Conservation (phyloP, 2,113 vertebrate genomes). For the Scatophagus argus region DNA sequence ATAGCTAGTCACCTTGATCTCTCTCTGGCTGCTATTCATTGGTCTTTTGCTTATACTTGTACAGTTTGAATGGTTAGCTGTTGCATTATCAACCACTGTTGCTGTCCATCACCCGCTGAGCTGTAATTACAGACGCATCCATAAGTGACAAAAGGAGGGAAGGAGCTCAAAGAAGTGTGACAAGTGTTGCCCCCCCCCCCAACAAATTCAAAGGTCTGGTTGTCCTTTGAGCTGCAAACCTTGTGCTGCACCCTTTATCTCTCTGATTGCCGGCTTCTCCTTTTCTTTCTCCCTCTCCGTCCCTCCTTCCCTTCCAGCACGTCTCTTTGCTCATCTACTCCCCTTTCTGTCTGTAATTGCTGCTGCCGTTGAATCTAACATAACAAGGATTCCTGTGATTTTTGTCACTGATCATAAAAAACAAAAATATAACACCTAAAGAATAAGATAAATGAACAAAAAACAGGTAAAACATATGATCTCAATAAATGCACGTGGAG, state of each 20-base stretch:
- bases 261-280: constrained; percentile 8
- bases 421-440: constrained; percentile 8
- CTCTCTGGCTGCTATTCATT: not conserved
- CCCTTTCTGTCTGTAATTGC: constrained; percentile 47
- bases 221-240: constrained; percentile 57
- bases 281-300: constrained; percentile 9
- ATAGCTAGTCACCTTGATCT: constrained; percentile 35
- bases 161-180: constrained; percentile 44
- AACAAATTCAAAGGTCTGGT: constrained; percentile 32
- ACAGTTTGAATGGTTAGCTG: constrained; percentile 37
- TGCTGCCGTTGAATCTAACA: constrained; percentile 19
- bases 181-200: too few species aligned
- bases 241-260: constrained; percentile 11
- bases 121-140: constrained; percentile 70
- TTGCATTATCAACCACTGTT: constrained; percentile 49
- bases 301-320: constrained; percentile 8
- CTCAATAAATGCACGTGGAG: not conserved
- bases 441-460: constrained; percentile 30
- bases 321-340: constrained; percentile 10
- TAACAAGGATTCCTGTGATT: constrained; percentile 20
- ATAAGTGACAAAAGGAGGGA: constrained; percentile 61
- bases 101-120: constrained; percentile 37
- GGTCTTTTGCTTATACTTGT: not conserved
- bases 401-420: constrained; percentile 68
- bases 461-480: constrained; percentile 1